Base-by-base conservation (phyloP, 2,113 vertebrate genomes). In the Grammomys surdaster region DNA sequence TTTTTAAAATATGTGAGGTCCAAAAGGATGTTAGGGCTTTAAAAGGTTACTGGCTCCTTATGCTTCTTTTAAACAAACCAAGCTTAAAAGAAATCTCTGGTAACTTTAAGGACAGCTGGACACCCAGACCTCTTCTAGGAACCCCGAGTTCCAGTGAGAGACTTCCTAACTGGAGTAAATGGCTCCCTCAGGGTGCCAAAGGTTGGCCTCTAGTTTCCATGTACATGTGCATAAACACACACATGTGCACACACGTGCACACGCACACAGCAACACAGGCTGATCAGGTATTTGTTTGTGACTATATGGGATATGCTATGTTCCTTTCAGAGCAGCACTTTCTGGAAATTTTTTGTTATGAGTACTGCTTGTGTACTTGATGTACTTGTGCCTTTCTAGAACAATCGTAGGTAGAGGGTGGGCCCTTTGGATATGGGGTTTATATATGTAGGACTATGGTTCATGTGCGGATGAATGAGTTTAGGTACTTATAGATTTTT, bases 11-110 rank as follows among this genome's bases (percentile, higher is more conserved):
- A 63, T 86, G 67, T 89, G 58, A 78, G 36, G 22, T 91, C 17
- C 54, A 77, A 87, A 94, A 89, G 33, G 4, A 76, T 46, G 33
- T 81, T 94, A 85, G 88, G 51, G 7, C 51, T 97, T 89, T 92
- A 81, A 7, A 92, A 95, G 2, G 0, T 88, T 94, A 58, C n/a
- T 77, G 88, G 24, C 4, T 16, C 13, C 3, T 67, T 17, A 36
- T 82, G 43, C 93, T 63, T 63, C 60, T 63, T 63, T 63, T 63
- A 24, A 63, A 24, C 28, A 72, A 90, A 13, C 65, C 95, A 93
- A 91, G 19, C 60, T 67, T 63, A 80, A 94, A 75, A 94, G 60
- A 91, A 93, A 46, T 17, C 16, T 67, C 43, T 51, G 28, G 19
- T 87, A 19, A 36, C 36, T 5, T 69, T 22, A 33, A 51, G 60